phyloP scores from a whole-genome alignment of 1,140 invertebrate genomes.

The Drosophila mayri region DNA sequence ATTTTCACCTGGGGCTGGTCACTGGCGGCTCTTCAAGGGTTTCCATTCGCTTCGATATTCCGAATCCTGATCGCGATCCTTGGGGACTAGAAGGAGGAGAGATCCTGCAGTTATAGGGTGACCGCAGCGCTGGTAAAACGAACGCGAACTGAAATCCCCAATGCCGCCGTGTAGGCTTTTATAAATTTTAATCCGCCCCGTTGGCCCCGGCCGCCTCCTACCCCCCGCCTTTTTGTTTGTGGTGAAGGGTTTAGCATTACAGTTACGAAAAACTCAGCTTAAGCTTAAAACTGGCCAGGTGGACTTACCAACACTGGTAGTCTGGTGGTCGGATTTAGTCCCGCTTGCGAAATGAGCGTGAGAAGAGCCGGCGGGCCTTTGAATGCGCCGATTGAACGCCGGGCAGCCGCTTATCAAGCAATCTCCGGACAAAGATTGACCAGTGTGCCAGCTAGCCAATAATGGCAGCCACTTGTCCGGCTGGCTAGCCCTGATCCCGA shows the following conservation, averaged over 20 bases:
- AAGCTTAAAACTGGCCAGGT: constrained; percentile 19
- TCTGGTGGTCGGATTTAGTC: constrained; percentile 10
- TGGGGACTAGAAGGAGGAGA: neutral
- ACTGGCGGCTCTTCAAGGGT: constrained; percentile 23
- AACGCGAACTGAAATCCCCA: constrained; percentile 67
- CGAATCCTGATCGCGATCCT: constrained; percentile 15
- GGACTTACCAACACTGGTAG: constrained; percentile 70
- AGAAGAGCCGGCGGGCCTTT: constrained; percentile 53
- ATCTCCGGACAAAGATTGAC: constrained; percentile 52
- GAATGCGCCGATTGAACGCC: constrained; percentile 41
- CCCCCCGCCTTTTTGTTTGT: constrained; percentile 34
- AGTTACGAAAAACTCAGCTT: constrained; percentile 34
- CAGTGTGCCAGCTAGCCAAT: constrained; percentile 32
- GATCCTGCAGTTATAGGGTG: constrained; percentile 17
- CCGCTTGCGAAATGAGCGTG: constrained; percentile 57
- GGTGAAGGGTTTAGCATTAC: constrained; percentile 72
- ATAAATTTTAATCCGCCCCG: constrained; percentile 63
- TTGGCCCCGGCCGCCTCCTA: neutral
- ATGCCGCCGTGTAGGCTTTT: constrained; percentile 58
- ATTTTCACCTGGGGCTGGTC: constrained; percentile 51
- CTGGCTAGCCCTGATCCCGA: constrained; percentile 49
- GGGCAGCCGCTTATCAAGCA: constrained; percentile 67
- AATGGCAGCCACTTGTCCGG: constrained; percentile 23
- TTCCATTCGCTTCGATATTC: constrained; percentile 27
- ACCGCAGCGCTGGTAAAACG: constrained; percentile 59